phyloP scores from a whole-genome alignment of 2,888 invertebrate species.

The Agonopterix alstromeriana region DNA sequence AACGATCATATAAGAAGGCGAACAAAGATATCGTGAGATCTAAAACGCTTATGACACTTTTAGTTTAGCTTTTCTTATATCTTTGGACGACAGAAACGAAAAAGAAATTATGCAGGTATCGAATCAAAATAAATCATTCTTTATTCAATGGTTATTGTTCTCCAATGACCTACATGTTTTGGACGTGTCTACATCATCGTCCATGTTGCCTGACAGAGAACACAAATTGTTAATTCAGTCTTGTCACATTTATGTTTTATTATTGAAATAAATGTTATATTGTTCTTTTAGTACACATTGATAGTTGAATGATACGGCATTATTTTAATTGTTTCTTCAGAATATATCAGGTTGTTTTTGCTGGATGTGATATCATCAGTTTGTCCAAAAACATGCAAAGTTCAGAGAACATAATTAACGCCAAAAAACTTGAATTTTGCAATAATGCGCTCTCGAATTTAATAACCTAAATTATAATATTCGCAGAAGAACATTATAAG shows the following conservation, averaged over 20 bases:
- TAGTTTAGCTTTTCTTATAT: neutral
- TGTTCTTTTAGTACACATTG: constrained; percentile 25
- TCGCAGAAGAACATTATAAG: too few relatives aligned
- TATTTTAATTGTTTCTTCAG: neutral
- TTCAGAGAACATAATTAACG: too few relatives aligned
- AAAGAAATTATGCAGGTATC: constrained; percentile 21
- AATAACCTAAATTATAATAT: too few relatives aligned
- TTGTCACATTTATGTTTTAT: constrained; percentile 46
- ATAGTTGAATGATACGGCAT: constrained; percentile 3
- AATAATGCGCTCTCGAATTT: too few relatives aligned
- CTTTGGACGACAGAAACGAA: constrained; percentile 9
- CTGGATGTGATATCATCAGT: too few relatives aligned
- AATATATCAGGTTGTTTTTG: neutral
- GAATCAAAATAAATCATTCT: constrained; percentile 42
- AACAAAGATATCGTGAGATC: neutral
- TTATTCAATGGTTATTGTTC: constrained; percentile 49
- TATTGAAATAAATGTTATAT: constrained; percentile 34
- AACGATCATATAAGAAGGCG: neutral
- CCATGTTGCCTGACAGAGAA: constrained; percentile 42
- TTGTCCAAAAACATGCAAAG: too few relatives aligned
- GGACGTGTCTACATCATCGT: constrained; percentile 41
- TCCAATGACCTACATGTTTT: constrained; percentile 41
- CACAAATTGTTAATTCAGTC: constrained; percentile 55
- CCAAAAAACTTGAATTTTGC: too few relatives aligned
- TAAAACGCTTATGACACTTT: neutral